Percentiles rank a stretch among this genome's conserved stretches.
Conservation (phyloP, 1,140 invertebrate genomes). For the Megathymus violae region DNA sequence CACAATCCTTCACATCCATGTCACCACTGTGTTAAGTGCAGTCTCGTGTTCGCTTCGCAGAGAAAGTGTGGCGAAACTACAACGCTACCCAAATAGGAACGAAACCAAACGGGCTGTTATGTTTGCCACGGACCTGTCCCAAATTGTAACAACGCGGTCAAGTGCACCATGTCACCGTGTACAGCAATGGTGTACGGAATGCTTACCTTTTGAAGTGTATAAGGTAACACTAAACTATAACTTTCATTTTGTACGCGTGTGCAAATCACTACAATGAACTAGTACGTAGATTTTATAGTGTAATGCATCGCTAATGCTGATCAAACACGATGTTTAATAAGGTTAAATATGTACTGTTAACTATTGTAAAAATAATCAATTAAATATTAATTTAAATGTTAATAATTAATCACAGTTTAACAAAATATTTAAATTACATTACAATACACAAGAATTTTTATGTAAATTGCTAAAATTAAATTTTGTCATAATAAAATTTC, state of each 20-base stretch:
- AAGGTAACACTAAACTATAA: neutral
- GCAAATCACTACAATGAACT: too few relatives aligned
- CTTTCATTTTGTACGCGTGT: constrained; percentile 6
- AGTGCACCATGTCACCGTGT: constrained; percentile 14
- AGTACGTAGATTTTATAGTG: too few relatives aligned
- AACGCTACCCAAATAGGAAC: constrained; percentile 14
- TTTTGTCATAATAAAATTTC: too few relatives aligned
- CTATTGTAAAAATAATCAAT: too few relatives aligned
- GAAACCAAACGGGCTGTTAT: neutral
- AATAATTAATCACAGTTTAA: too few relatives aligned
- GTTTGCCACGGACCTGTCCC: constrained; percentile 15
- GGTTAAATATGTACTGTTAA: too few relatives aligned
- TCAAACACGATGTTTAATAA: too few relatives aligned
- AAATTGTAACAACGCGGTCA: constrained; percentile 19
- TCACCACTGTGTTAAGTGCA: constrained; percentile 15
- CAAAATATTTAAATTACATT: too few relatives aligned
- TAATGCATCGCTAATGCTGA: too few relatives aligned
- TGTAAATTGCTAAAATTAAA: too few relatives aligned
- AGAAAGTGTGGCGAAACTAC: constrained; percentile 23
- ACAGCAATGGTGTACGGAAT: neutral
- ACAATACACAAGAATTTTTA: too few relatives aligned
- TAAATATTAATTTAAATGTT: too few relatives aligned
- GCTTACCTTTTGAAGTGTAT: neutral
- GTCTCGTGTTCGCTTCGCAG: constrained; percentile 17
- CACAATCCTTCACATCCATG: neutral